phyloP scores from a whole-genome alignment of 1,140 invertebrate species.

The Diploscapter pachys region DNA sequence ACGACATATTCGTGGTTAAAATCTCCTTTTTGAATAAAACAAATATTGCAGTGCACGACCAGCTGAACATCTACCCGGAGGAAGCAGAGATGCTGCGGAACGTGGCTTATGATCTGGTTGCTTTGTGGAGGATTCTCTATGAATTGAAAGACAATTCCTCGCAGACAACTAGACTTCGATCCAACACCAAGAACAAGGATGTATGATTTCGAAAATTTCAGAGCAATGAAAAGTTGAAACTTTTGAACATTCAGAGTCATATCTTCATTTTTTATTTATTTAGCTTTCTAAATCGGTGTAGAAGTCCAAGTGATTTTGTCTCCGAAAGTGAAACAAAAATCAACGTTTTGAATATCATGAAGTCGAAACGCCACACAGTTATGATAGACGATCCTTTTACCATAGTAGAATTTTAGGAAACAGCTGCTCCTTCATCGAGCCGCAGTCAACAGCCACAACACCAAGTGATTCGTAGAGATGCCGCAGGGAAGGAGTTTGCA shows the following conservation, averaged over 20 bases:
- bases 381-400: background rate
- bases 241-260: background rate
- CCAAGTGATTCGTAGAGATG: background rate
- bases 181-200: too few species aligned
- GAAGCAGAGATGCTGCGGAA: conserved; percentile 27
- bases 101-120: conserved; percentile 23
- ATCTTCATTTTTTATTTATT: background rate
- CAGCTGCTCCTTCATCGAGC: conserved; percentile 12
- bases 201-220: background rate
- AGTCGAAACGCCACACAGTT: background rate
- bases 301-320: conserved; percentile 1
- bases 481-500: background rate
- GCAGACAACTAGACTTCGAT: background rate
- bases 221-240: background rate
- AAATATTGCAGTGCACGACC: conserved; percentile 21
- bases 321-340: background rate
- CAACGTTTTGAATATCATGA: background rate
- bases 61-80: conserved; percentile 32
- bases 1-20: background rate
- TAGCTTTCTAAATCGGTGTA: conserved; percentile 6
- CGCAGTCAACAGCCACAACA: background rate
- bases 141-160: conserved; percentile 8
- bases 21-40: background rate
- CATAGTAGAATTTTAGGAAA: background rate
- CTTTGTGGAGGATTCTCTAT: conserved; percentile 25